Base-by-base conservation (phyloP, 2,888 invertebrate species). In the Tryphoninae sp. region DNA sequence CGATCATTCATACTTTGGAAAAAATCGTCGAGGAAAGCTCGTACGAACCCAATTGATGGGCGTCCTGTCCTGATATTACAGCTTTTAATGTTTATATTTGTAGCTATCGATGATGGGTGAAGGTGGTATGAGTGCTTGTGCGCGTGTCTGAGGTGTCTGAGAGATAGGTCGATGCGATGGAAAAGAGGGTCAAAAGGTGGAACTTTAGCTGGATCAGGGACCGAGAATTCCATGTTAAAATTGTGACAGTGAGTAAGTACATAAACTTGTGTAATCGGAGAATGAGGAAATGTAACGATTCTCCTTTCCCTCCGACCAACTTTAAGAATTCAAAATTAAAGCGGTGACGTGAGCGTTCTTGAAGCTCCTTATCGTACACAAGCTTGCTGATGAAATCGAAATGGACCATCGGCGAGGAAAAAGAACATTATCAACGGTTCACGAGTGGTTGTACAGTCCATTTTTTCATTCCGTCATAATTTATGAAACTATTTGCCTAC, bases 21-120 rank as follows among this genome's bases (percentile, higher is more conserved):
- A 91, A 89, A 83, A 91, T 91, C 64, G 84, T 91, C 80, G 91
- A 91, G 84, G 91, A 91, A 82, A 89, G 84, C 68, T 83, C 87
- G 23, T 84, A 85, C 67, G 90, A 91, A 61, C 86, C 86, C 22
- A 86, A 86, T 82, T 87, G 78, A 85, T 45, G 58, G 55, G 8
- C 7, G 2, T 55, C 16, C 9, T 53, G 6, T 19, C 9, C n/a
- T 9, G 9, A 55, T 13, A 45, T 45, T 13, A 13, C 45, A 45
- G 13, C 45, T 45, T 13, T 45, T 45, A 33, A 45, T 45, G 45
- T 45, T 45, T 45, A 45, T 13, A 2, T 45, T 45, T 45, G 45
- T 13, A 45, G 23, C 26, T 11, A 19, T n/a, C 26, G 22, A n/a
- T 62, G 45, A 58, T 58, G 40, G 9, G 7, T 49, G 33, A 71